These are phyloP conservation scores for Haemorhous mexicanus DNA, from an alignment of 2,113 vertebrate genomes.

Conservation along the genomic window DNA sequence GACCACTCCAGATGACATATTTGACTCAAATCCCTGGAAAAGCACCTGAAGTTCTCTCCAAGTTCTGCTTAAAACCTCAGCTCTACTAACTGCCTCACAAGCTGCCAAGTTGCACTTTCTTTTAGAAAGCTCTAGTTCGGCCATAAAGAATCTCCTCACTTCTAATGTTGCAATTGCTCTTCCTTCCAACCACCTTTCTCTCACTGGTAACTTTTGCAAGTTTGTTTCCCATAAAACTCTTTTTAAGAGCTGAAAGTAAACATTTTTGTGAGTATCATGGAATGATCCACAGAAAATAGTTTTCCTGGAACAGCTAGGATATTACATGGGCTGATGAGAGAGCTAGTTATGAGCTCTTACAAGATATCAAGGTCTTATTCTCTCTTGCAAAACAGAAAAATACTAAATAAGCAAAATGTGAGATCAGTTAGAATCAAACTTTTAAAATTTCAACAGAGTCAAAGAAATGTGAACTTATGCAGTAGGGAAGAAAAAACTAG, in stretches of 20 bases:
- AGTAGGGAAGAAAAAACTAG: neutral
- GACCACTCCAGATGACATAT: conserved; percentile 2
- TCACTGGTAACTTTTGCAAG: neutral
- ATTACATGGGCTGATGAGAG: neutral
- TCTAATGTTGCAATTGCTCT: neutral
- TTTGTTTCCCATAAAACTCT: neutral
- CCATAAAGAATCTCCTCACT: neutral
- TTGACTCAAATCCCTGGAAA: conserved; percentile 28
- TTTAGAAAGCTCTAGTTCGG: neutral
- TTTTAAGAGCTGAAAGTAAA: neutral
- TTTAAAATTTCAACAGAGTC: neutral
- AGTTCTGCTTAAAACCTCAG: neutral
- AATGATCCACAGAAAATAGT: neutral
- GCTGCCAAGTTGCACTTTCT: neutral
- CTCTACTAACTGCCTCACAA: neutral
- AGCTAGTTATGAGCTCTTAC: neutral
- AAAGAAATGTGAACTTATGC: neutral
- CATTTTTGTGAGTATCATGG: neutral
- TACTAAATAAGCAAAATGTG: neutral
- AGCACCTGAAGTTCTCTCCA: neutral
- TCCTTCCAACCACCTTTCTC: neutral
- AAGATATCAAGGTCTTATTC: neutral
- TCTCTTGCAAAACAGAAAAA: neutral
- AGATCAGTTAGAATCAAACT: neutral
- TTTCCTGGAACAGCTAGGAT: neutral